These are phyloP conservation scores for Mormyrus hasselquistii DNA, from an alignment of 2,797 vertebrate genomes.

Conservation along the genomic window DNA sequence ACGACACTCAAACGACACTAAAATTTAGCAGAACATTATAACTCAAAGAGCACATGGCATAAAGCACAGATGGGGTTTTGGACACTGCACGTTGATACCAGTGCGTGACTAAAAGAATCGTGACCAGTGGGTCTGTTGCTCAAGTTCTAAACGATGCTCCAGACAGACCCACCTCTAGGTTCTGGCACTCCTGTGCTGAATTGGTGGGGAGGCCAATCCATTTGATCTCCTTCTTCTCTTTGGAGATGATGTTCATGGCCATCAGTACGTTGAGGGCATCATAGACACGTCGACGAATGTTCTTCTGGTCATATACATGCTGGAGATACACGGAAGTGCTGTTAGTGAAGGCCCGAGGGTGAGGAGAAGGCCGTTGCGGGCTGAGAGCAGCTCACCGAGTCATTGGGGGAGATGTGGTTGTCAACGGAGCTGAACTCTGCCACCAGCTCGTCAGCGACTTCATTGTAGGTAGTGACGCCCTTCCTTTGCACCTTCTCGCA, in stretches of 20 bases:
- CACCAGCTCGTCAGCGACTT: constrained; percentile 95
- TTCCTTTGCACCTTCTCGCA: constrained; percentile 98
- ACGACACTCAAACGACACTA: not conserved
- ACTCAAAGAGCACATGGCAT: not conserved
- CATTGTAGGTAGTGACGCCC: constrained; percentile 96
- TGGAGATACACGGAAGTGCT: constrained; percentile 35
- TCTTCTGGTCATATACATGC: constrained; percentile 84
- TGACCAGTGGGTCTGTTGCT: not conserved
- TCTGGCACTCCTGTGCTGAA: constrained; percentile 78
- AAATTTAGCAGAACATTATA: not conserved
- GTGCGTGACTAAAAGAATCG: not conserved
- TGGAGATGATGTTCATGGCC: constrained; percentile 88
- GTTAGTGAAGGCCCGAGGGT: not conserved
- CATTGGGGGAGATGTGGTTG: constrained; percentile 92
- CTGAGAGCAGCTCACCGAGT: constrained; percentile 71
- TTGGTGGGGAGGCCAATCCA: constrained; percentile 81
- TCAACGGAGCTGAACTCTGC: constrained; percentile 95
- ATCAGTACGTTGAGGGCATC: constrained; percentile 81
- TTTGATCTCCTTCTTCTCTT: constrained; percentile 82
- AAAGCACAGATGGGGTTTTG: not conserved
- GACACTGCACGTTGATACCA: not conserved
- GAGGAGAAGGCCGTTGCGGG: no score
- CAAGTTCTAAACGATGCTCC: not conserved
- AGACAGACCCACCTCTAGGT: constrained; percentile 63
- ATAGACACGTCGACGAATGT: constrained; percentile 80